A percentile compares a stretch with the other conserved stretches of the same genome.
phyloP scores from a whole-genome alignment of 2,113 vertebrate genomes.

The Gobius niger region DNA sequence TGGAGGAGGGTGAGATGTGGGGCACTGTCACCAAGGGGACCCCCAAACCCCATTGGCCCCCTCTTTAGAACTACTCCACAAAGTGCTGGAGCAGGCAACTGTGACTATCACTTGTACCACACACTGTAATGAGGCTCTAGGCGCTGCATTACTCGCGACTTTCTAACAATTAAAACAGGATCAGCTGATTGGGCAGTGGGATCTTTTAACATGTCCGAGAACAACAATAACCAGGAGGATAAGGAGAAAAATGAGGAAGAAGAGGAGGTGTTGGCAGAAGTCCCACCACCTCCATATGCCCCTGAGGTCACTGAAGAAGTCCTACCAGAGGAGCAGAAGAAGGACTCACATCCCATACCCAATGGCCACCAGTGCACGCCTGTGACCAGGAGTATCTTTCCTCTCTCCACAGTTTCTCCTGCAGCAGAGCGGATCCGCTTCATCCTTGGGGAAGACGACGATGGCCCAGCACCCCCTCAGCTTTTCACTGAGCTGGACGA shows the following conservation, averaged over 20 bases:
- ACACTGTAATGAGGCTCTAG: conserved; percentile 62
- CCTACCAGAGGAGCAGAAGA: conserved; percentile 69
- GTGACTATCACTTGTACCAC: conserved; percentile 58
- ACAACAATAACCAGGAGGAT: conserved; percentile 72
- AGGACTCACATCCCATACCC: conserved; percentile 43
- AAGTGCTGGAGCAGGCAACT: conserved; percentile 54
- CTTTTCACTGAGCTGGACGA: conserved; percentile 99
- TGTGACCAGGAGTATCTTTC: conserved; percentile 89
- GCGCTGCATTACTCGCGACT: conserved; percentile 34
- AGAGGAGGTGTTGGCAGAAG: conserved; percentile 58
- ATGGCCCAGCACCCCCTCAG: conserved; percentile 89
- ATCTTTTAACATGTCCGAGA: conserved; percentile 63
- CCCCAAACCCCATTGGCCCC: conserved; percentile 60
- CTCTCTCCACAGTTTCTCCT: conserved; percentile 89
- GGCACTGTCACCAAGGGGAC: conserved; percentile 63
- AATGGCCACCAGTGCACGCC: conserved; percentile 69
- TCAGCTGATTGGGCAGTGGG: conserved; percentile 37
- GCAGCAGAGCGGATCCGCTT: conserved; percentile 95
- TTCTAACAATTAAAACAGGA: conserved; percentile 26
- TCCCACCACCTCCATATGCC: conserved; percentile 60
- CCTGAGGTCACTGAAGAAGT: conserved; percentile 71
- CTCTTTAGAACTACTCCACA: conserved; percentile 66
- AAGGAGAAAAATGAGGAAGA: conserved; percentile 32
- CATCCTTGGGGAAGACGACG: conserved; percentile 96
- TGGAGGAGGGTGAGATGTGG: conserved; percentile 50